Conservation (phyloP, 35 echinoderm and acorn worm genomes). For the Patiria miniata region DNA sequence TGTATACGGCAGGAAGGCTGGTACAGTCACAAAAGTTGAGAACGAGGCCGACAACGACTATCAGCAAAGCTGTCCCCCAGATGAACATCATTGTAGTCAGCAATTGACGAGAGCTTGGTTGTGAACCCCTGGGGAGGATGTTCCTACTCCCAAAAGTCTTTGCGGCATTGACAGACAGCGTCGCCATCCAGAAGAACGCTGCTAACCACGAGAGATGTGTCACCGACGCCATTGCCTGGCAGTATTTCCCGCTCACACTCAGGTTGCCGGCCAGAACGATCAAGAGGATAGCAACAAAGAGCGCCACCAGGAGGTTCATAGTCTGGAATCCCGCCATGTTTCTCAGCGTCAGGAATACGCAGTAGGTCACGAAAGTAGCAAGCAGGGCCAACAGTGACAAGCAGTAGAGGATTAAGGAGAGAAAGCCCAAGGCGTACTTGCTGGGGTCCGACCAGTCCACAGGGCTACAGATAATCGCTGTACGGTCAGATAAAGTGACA, state of each 20-base stretch:
- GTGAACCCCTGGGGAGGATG: background rate
- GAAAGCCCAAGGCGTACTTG: background rate
- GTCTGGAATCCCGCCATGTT: slow-evolving; percentile 70
- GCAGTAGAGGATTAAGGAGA: background rate
- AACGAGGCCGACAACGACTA: slow-evolving; percentile 32
- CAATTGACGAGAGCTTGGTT: slow-evolving; percentile 2
- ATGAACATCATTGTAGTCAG: slow-evolving; percentile 33
- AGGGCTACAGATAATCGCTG: background rate
- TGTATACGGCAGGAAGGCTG: slow-evolving; percentile 52
- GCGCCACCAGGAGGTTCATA: slow-evolving; percentile 70
- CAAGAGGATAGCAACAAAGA: slow-evolving; percentile 57
- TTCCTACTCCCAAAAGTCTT: slow-evolving; percentile 58
- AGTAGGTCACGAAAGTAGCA: slow-evolving; percentile 61
- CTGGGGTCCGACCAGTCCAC: background rate
- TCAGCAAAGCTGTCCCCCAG: slow-evolving; percentile 59
- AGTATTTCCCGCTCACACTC: background rate
- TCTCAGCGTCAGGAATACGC: slow-evolving; percentile 51
- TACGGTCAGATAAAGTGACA: background rate
- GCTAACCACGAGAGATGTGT: slow-evolving; percentile 70
- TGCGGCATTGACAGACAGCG: slow-evolving; percentile 63
- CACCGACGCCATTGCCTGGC: slow-evolving; percentile 34
- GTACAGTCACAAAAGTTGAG: slow-evolving; percentile 55
- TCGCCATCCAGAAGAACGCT: slow-evolving; percentile 77
- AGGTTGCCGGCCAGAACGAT: background rate
- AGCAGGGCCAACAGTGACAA: slow-evolving; percentile 1